These are phyloP conservation scores for Cossypha niveicapilla DNA, from an alignment of 2,797 vertebrate genomes.

Conservation along the genomic window DNA sequence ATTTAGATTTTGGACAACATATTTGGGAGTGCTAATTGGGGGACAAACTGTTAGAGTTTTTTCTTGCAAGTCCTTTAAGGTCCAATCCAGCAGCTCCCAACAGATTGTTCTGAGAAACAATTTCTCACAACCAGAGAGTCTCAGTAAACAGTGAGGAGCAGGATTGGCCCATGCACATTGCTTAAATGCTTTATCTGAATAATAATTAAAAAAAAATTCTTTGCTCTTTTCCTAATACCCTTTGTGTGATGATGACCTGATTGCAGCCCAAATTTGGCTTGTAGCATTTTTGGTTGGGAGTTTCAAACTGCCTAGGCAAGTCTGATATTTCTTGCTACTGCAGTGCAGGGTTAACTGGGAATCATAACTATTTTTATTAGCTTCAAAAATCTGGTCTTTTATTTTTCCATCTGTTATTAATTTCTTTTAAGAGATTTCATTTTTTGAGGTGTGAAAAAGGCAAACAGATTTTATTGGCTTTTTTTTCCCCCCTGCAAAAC, in stretches of 20 bases:
- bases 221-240: neutral
- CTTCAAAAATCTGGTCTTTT: neutral
- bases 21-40: neutral
- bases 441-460: neutral
- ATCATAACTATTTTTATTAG: neutral
- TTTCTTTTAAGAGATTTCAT: neutral
- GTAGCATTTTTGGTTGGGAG: neutral
- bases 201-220: rapidly evolving
- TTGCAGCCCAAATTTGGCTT: neutral
- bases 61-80: neutral
- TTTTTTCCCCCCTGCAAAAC: neutral
- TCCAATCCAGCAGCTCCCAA: neutral
- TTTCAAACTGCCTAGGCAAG: neutral
- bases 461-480: neutral
- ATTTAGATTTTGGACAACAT: neutral
- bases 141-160: neutral
- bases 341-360: neutral
- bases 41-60: neutral
- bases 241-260: neutral
- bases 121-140: neutral
- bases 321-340: neutral
- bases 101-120: neutral
- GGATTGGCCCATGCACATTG: neutral
- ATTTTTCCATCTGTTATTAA: constrained; percentile 4
- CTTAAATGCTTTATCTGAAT: neutral